These are phyloP conservation scores for Macrotus californicus DNA, from an alignment of 2,113 vertebrate species.

Conservation along the genomic window DNA sequence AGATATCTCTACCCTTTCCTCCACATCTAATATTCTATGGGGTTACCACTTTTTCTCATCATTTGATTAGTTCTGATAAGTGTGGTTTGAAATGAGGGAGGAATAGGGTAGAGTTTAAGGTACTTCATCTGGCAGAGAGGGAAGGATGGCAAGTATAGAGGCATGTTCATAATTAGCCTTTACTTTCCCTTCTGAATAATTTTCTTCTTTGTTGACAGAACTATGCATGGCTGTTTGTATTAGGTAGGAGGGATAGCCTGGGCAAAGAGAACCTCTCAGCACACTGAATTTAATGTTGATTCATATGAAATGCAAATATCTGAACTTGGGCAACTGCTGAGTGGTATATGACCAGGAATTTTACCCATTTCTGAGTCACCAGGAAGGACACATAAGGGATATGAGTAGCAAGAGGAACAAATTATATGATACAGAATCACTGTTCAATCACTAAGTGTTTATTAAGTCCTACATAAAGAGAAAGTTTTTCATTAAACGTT, in stretches of 20 bases:
- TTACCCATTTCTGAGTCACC: background rate
- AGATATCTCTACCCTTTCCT: background rate
- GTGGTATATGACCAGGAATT: background rate
- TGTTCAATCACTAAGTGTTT: background rate
- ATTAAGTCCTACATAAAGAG: background rate
- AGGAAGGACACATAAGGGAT: background rate
- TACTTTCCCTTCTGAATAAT: background rate
- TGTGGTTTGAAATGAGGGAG: background rate
- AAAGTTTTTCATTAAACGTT: background rate
- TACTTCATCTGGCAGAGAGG: background rate
- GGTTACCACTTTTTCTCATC: background rate
- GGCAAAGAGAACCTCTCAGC: background rate
- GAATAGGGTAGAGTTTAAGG: background rate
- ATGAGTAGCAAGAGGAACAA: background rate
- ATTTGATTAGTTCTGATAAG: background rate
- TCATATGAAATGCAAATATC: background rate
- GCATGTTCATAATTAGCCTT: background rate
- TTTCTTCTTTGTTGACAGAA: background rate
- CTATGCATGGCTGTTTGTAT: background rate
- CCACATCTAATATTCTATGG: background rate
- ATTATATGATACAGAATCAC: background rate
- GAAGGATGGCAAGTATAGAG: background rate
- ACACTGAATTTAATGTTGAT: background rate
- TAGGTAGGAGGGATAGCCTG: background rate
- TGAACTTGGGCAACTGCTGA: background rate